Evolutionary conservation across 2,113 vertebrate species (phyloP), one percentile per base, ranked within the genome.

Genomic region (Lonchura striata): DNA sequence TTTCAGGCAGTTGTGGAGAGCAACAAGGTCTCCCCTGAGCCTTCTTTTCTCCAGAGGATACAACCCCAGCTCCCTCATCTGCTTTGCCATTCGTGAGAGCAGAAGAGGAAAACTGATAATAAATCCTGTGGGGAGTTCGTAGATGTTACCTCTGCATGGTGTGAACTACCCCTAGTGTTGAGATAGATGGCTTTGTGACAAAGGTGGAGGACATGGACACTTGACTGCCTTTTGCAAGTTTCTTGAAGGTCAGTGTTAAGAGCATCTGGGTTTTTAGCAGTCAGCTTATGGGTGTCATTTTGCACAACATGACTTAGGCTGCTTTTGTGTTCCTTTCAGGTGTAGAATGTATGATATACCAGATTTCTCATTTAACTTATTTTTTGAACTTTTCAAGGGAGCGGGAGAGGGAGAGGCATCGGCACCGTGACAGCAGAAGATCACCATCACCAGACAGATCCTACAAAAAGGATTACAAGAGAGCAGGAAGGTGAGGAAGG

Each of bases 401-500:
- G 69, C 96, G 98, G 25, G 98, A 98, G 66, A 98, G 99, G 90
- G 99, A 99, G 87, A 93, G 98, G 65, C 98, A 99, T 93, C 98
- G 99, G 7, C 98, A 99, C 94, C 98, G 99, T 92, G 99, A 99
- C 15, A 98, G 96, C 77, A 98, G 98, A 88, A 97, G 98, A 49
- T 99, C 99, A 7, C 98, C 98, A 50, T 98, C 99, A 17, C 97
- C 98, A 18, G 99, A 99, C 79, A 98, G 98, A 75, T 97, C 96
- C 82, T 98, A 99, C 98, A 98, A 98, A 82, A 99, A 98, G 86
- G 98, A 98, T 86, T 97, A 97, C 90, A 98, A 99, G 97, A 98
- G 98, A 86, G 98, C 98, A 42, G 98, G 98, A 88, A 99, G 99
- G 99, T 99, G 95, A 97, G 93, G 53, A 74, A 64, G 35, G 13